Evolutionary conservation across 1,140 invertebrate species (phyloP).

Genomic region (Hesperophylax magnus): DNA sequence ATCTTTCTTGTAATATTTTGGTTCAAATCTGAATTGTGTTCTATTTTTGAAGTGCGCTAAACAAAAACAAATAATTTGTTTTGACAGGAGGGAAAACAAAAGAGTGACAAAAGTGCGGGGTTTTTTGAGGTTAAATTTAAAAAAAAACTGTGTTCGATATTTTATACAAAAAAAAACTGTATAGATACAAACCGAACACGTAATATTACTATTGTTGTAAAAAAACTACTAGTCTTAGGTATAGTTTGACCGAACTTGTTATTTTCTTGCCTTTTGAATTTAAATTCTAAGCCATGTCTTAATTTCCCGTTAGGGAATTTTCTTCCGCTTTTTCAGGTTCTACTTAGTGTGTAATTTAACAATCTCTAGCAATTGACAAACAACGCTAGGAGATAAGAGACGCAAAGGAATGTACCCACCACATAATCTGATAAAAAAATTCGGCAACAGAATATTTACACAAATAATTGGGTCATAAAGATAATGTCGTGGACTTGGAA

Average conservation of each 20-base stretch:
- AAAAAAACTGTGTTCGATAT: too few species aligned
- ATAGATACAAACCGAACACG: neutral
- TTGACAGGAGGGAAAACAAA: too few species aligned
- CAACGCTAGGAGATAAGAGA: constrained; percentile 31
- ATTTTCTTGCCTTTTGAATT: neutral
- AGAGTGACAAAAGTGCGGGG: too few species aligned
- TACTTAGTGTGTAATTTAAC: neutral
- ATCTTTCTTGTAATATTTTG: too few species aligned
- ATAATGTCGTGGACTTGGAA: neutral
- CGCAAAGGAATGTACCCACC: constrained; percentile 24
- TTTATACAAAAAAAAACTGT: too few species aligned
- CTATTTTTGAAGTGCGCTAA: too few species aligned
- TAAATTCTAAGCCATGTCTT: neutral
- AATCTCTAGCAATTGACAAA: constrained; percentile 12
- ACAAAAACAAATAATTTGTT: too few species aligned
- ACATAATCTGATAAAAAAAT: constrained; percentile 30
- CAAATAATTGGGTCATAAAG: constrained; percentile 19
- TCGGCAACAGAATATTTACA: constrained; percentile 15
- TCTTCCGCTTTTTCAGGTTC: neutral
- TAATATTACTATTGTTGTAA: neutral
- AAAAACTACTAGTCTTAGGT: neutral
- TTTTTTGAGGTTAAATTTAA: too few species aligned
- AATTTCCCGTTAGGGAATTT: constrained; percentile 11
- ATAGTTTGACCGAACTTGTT: neutral
- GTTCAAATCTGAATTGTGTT: too few species aligned